Percentiles rank a stretch among this genome's conserved stretches.
Conservation (phyloP, 2,797 vertebrate species). For the Cyclopterus lumpus region DNA sequence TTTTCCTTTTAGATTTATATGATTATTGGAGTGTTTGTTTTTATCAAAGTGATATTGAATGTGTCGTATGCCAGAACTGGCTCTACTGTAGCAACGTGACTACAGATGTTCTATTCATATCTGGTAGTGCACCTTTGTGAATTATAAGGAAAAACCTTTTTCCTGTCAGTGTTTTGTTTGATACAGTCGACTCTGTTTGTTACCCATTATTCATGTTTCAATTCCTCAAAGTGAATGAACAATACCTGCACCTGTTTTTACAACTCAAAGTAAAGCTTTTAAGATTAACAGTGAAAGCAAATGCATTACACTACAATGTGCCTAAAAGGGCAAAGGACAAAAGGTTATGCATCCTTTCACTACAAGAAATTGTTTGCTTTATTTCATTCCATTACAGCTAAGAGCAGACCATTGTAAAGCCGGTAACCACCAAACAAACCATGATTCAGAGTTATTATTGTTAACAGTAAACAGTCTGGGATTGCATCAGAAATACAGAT, state of each 20-base stretch:
- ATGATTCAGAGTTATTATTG: slow-evolving; percentile 39
- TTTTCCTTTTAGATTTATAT: slow-evolving; percentile 61
- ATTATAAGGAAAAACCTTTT: slow-evolving; percentile 21
- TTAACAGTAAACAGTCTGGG: slow-evolving; percentile 38
- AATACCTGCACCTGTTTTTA: slow-evolving; percentile 45
- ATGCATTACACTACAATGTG: slow-evolving; percentile 30
- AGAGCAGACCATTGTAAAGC: slow-evolving; percentile 48
- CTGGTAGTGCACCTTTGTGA: slow-evolving; percentile 12
- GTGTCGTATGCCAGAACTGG: slow-evolving; percentile 1
- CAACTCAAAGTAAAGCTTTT: slow-evolving; percentile 37
- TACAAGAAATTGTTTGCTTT: slow-evolving; percentile 47
- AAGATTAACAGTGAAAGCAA: slow-evolving; percentile 42
- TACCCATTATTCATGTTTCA: slow-evolving; percentile 21
- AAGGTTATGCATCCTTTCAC: slow-evolving; percentile 52
- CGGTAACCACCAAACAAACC: slow-evolving; percentile 49
- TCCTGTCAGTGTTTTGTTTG: slow-evolving; percentile 7
- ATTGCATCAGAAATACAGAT: slow-evolving; percentile 49
- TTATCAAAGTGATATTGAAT: slow-evolving; percentile 22
- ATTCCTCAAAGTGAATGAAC: slow-evolving; percentile 24
- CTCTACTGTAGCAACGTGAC: slow-evolving; percentile 15
- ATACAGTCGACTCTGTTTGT: slow-evolving; percentile 26
- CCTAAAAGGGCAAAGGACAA: slow-evolving; percentile 47
- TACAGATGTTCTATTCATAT: not conserved
- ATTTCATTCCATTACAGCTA: slow-evolving; percentile 41
- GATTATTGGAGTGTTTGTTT: slow-evolving; percentile 51